These are phyloP conservation scores for Picathartes gymnocephalus DNA, from an alignment of 2,113 vertebrate genomes.

Conservation along the genomic window DNA sequence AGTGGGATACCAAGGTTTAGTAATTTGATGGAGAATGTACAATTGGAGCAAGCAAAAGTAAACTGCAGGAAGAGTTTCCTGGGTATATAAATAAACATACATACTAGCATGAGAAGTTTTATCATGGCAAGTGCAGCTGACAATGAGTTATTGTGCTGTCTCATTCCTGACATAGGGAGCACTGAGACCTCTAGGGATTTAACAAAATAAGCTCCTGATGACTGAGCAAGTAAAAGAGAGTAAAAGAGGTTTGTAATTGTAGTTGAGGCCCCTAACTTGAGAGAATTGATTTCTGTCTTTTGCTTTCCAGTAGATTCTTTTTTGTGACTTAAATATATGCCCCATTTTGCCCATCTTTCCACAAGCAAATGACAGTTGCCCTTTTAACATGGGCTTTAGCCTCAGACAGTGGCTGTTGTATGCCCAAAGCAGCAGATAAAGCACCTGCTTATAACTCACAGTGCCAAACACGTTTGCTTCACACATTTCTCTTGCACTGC, in stretches of 20 bases:
- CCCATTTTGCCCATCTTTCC: neutral
- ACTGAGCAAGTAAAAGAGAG: neutral
- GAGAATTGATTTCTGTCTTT: neutral
- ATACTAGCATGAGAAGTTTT: neutral
- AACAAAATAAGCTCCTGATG: neutral
- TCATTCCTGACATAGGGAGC: slow-evolving; percentile 2
- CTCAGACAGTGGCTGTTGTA: neutral
- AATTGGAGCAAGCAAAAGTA: neutral
- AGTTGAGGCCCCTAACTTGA: neutral
- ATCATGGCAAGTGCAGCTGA: neutral
- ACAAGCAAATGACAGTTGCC: neutral
- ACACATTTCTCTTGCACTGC: neutral
- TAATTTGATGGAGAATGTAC: neutral
- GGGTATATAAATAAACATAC: slow-evolving; percentile 17
- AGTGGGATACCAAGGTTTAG: neutral
- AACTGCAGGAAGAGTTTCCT: slow-evolving; percentile 38
- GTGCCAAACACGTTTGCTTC: neutral
- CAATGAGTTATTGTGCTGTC: neutral
- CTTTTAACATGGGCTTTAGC: neutral
- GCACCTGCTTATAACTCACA: neutral
- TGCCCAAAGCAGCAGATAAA: neutral
- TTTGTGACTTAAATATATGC: neutral
- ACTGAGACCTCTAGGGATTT: neutral
- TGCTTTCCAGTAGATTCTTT: neutral
- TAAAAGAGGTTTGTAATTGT: neutral